A percentile compares a stretch with the other conserved stretches of the same genome.
Evolutionary conservation across 2,888 invertebrate species (phyloP).

Genomic region (Colletes collaris): DNA sequence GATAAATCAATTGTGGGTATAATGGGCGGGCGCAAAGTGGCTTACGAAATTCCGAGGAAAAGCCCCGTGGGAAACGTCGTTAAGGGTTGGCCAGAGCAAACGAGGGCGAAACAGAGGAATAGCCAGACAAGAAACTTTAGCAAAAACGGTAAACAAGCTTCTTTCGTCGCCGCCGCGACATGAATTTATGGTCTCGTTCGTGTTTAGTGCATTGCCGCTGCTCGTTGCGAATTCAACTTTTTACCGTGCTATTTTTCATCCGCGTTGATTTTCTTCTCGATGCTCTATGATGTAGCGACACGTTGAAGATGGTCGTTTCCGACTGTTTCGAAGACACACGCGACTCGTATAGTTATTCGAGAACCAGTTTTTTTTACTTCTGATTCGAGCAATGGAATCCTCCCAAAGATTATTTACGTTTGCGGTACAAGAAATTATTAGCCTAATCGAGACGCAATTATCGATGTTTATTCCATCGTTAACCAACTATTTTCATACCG

Average conservation of each 20-base stretch:
- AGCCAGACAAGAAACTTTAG: slow-evolving; percentile 16
- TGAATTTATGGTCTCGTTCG: slow-evolving; percentile 55
- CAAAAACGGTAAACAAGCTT: slow-evolving; percentile 65
- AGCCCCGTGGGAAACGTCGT: slow-evolving; percentile 34
- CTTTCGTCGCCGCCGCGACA: slow-evolving; percentile 43
- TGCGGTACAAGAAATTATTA: too few relatives aligned
- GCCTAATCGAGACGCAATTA: too few relatives aligned
- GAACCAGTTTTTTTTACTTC: too few relatives aligned
- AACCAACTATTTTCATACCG: too few relatives aligned
- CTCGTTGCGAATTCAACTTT: background rate
- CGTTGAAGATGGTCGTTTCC: background rate
- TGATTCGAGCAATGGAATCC: too few relatives aligned
- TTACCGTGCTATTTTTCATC: slow-evolving; percentile 3
- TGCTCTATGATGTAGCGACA: background rate
- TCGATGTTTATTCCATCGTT: too few relatives aligned
- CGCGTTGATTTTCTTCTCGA: background rate
- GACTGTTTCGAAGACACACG: background rate
- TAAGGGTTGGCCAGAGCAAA: background rate
- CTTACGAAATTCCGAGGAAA: slow-evolving; percentile 40
- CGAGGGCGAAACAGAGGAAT: slow-evolving; percentile 13
- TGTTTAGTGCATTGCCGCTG: slow-evolving; percentile 11
- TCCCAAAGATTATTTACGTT: too few relatives aligned
- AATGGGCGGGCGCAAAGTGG: slow-evolving; percentile 20
- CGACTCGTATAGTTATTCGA: too few relatives aligned
- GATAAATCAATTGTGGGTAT: slow-evolving; percentile 35